phyloP scores from a whole-genome alignment of 2,797 vertebrate species.

The Craterocephalus amniculus region DNA sequence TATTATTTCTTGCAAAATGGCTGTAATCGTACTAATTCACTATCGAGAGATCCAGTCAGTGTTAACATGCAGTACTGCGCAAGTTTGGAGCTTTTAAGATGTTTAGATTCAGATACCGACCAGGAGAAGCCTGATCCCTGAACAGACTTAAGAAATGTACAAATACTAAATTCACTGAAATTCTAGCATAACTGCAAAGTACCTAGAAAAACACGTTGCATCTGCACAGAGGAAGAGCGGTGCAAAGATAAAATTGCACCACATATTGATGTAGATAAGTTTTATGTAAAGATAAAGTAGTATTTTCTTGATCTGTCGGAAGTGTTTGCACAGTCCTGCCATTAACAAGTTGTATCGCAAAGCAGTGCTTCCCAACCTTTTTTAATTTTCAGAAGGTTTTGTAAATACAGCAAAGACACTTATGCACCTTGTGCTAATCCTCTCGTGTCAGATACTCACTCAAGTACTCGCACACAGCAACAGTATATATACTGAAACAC shows the following conservation, averaged over 20 bases:
- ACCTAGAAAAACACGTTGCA: neutral
- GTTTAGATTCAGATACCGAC: neutral
- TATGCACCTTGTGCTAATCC: neutral
- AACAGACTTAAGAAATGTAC: neutral
- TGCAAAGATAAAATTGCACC: neutral
- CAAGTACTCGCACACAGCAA: neutral
- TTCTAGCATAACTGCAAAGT: neutral
- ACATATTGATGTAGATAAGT: neutral
- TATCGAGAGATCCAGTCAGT: neutral
- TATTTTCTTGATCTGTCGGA: neutral
- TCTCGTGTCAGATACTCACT: neutral
- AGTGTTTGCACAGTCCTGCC: conserved; percentile 20
- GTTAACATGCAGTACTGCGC: neutral
- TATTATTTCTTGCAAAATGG: neutral
- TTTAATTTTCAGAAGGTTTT: neutral
- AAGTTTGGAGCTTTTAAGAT: neutral
- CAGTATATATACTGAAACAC: neutral
- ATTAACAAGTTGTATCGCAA: neutral
- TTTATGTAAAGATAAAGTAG: neutral
- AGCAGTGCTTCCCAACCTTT: conserved; percentile 1
- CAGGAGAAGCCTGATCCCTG: neutral
- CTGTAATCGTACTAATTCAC: neutral
- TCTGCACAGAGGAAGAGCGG: neutral
- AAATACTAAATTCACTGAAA: neutral
- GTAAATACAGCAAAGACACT: neutral